Evolutionary conservation across 2,797 vertebrate species (phyloP), one percentile per base, ranked within the genome.

Genomic region (Erpetoichthys calabaricus): DNA sequence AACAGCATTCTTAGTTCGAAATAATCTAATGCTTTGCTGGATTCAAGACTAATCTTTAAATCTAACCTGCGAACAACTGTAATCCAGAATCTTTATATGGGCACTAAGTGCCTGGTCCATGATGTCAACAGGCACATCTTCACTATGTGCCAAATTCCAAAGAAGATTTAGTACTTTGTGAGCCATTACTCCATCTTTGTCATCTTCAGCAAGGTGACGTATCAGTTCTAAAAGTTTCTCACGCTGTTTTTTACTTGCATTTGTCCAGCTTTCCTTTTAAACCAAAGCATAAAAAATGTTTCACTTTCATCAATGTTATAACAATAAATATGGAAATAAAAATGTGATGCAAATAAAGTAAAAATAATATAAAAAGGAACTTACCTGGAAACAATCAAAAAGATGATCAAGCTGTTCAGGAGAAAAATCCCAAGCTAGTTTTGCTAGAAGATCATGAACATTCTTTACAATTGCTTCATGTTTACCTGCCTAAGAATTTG

Each of bases 391-490:
- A 63, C 86, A 88, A 68, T 88, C 86, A 66, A 88, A 88, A 25
- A 88, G 79, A 68, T 87, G 86, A 72, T 88, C 86, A 63, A 88
- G 85, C 66, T 88, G 86, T 68, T 88, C 86, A 67, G 86, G 86
- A 70, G 86, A 87, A 74, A 88, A 88, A 75, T 88, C 86, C 86
- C 86, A 88, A 10, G 86, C 85, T 68, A 88, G 70, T 68, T 88
- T 88, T 67, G 86, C 85, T 44, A 88, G 77, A 7, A 87, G 75
- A 63, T 88, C 86, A 65, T 88, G 86, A 63, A 88, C 86, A 66
- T 88, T 88, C 72, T 88, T 88, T 66, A 88, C 85, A 80, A 88
- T 88, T 61, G 86, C 86, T 80, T 88, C 86, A 61, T 88, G 86
- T 68, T 88, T 88, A 64, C 86, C 86, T 58, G 86, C 86, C 86